Percentiles rank a stretch among this genome's conserved stretches.
Conservation (phyloP, 2,113 vertebrate genomes). For the Ammodytes marinus region DNA sequence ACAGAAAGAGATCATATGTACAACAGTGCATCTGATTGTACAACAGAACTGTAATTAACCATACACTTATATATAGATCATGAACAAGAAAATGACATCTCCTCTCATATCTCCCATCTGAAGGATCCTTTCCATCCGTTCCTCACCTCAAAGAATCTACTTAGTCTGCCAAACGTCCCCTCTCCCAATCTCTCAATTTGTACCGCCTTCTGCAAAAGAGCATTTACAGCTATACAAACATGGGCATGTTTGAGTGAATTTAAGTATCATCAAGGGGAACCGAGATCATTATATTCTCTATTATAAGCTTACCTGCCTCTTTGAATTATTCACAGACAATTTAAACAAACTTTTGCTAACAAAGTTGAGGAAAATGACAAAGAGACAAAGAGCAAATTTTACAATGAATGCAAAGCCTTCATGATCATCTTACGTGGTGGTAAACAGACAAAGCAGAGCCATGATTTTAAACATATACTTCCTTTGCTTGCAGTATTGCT, state of each 20-base stretch:
- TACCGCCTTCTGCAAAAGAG: slow-evolving; percentile 20
- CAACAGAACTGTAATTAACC: slow-evolving; percentile 39
- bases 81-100: slow-evolving; percentile 50
- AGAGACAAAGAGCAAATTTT: slow-evolving; percentile 16
- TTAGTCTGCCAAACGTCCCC: slow-evolving; percentile 1
- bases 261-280: not conserved
- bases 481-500: slow-evolving; percentile 34
- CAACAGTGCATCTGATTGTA: slow-evolving; percentile 67
- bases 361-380: not conserved
- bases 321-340: not conserved
- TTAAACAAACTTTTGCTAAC: not conserved
- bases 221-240: slow-evolving; percentile 22
- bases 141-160: not conserved
- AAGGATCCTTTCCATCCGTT: not conserved
- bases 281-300: not conserved
- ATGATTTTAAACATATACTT: not conserved
- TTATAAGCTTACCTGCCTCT: not conserved
- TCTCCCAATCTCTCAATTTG: not conserved
- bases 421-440: not conserved
- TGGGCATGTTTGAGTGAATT: not conserved
- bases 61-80: slow-evolving; percentile 43
- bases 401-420: slow-evolving; percentile 4
- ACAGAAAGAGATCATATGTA: slow-evolving; percentile 76
- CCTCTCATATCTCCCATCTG: slow-evolving; percentile 1
- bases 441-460: slow-evolving; percentile 8